These are phyloP conservation scores for Ryuthela nishihirai DNA, from an alignment of 2,888 invertebrate genomes.

Conservation along the genomic window DNA sequence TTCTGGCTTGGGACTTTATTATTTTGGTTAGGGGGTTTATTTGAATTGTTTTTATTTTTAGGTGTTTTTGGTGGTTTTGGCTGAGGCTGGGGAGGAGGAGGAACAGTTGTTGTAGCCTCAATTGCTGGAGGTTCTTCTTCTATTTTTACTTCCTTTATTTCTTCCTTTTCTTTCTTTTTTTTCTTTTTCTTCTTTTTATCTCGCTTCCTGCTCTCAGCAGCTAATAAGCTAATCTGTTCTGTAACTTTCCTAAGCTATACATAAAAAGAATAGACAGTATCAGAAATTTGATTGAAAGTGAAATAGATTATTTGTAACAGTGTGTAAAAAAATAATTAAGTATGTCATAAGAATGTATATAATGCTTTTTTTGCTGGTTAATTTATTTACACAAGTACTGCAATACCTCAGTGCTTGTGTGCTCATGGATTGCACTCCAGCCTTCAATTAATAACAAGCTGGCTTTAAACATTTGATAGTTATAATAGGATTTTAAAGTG, in stretches of 20 bases:
- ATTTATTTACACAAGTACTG: too few relatives aligned
- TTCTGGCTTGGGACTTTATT: constrained; percentile 39
- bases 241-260: constrained; percentile 35
- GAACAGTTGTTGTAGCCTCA: constrained; percentile 14
- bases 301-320: too few relatives aligned
- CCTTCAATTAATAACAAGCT: too few relatives aligned
- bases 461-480: too few relatives aligned
- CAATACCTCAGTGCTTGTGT: too few relatives aligned
- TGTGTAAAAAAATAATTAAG: too few relatives aligned
- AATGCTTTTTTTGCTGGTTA: too few relatives aligned
- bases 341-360: too few relatives aligned
- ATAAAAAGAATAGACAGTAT: constrained; percentile 4
- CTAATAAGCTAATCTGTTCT: constrained; percentile 40
- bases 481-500: too few relatives aligned
- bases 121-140: constrained; percentile 24
- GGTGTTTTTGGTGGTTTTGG: constrained; percentile 29
- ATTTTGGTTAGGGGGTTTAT: constrained; percentile 40
- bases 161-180: constrained; percentile 66
- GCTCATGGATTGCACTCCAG: too few relatives aligned
- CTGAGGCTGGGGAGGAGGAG: constrained; percentile 6
- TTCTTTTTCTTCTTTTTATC: constrained; percentile 62
- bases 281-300: too few relatives aligned
- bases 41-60: constrained; percentile 14
- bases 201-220: constrained; percentile 48
- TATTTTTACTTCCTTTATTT: constrained; percentile 28